These are phyloP conservation scores for Agrilus cyanescens DNA, from an alignment of 2,888 invertebrate species.

Conservation along the genomic window DNA sequence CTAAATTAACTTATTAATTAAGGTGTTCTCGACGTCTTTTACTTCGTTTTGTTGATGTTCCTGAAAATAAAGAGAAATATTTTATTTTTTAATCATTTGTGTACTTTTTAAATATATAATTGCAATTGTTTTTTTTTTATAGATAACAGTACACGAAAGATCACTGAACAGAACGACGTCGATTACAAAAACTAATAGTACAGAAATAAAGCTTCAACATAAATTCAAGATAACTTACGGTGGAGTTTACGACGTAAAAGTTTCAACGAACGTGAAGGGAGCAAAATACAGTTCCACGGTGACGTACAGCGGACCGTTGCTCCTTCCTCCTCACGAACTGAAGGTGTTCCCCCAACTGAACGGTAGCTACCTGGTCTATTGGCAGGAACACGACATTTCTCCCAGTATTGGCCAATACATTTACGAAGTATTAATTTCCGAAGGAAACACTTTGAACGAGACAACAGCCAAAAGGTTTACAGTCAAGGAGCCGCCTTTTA, in stretches of 20 bases:
- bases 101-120: background rate
- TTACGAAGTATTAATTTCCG: conserved; percentile 56
- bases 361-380: conserved; percentile 53
- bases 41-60: too few relatives aligned
- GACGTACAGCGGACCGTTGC: conserved; percentile 40
- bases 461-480: conserved; percentile 38
- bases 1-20: too few relatives aligned
- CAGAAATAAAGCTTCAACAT: conserved; percentile 39
- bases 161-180: conserved; percentile 34
- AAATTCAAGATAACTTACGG: conserved; percentile 40
- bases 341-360: conserved; percentile 45
- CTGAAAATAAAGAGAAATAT: too few relatives aligned
- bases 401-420: conserved; percentile 28
- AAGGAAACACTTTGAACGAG: conserved; percentile 39
- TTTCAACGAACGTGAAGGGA: conserved; percentile 36
- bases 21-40: too few relatives aligned
- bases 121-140: conserved; percentile 18
- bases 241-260: conserved; percentile 40
- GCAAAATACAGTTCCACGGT: conserved; percentile 40
- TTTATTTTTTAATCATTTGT: too few relatives aligned
- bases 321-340: conserved; percentile 53
- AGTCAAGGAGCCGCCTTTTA: conserved; percentile 44
- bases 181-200: conserved; percentile 40
- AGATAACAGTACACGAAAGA: conserved; percentile 42
- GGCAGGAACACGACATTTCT: conserved; percentile 44